A percentile compares a stretch with the other conserved stretches of the same genome.
These are phyloP conservation scores for Sminthurides bifidus DNA, from an alignment of 1,140 invertebrate genomes.

Conservation along the genomic window DNA sequence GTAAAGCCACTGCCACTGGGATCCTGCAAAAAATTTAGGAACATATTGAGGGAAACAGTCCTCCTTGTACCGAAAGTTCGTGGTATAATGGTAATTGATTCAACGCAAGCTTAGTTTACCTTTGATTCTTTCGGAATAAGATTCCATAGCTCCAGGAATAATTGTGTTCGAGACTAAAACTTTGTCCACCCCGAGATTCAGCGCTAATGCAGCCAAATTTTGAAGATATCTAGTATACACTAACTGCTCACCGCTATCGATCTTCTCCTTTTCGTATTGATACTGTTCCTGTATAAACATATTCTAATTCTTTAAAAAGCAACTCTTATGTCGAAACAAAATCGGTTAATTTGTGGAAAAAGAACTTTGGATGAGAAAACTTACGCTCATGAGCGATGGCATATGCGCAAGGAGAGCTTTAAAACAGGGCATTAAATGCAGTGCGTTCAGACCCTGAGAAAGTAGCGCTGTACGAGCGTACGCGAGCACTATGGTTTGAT, in stretches of 20 bases:
- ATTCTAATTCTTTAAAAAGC: conserved; percentile 15
- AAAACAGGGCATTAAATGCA: conserved; percentile 47
- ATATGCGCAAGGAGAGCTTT: conserved; percentile 42
- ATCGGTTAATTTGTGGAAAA: neutral
- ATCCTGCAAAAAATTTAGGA: conserved; percentile 33
- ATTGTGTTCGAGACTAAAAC: too few species aligned
- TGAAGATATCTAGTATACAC: conserved; percentile 50
- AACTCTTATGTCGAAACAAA: neutral
- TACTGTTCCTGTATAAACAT: conserved; percentile 45
- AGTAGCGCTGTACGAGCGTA: conserved; percentile 42
- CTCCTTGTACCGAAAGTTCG: too few species aligned
- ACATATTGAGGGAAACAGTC: too few species aligned
- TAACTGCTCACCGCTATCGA: conserved; percentile 49
- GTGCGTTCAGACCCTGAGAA: conserved; percentile 42
- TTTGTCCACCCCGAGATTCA: conserved; percentile 45
- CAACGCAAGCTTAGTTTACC: too few species aligned
- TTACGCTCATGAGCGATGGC: conserved; percentile 35
- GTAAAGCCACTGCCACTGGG: conserved; percentile 50
- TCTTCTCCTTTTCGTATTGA: conserved; percentile 44
- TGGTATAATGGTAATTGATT: too few species aligned
- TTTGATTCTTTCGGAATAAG: too few species aligned
- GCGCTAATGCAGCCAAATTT: conserved; percentile 44
- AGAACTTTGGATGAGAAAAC: neutral
- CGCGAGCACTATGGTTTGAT: conserved; percentile 41
- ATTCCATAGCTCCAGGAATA: too few species aligned